Evolutionary conservation across 2,113 vertebrate species (phyloP), one percentile per base, ranked within the genome.

Genomic region (Megaptera novaeangliae): DNA sequence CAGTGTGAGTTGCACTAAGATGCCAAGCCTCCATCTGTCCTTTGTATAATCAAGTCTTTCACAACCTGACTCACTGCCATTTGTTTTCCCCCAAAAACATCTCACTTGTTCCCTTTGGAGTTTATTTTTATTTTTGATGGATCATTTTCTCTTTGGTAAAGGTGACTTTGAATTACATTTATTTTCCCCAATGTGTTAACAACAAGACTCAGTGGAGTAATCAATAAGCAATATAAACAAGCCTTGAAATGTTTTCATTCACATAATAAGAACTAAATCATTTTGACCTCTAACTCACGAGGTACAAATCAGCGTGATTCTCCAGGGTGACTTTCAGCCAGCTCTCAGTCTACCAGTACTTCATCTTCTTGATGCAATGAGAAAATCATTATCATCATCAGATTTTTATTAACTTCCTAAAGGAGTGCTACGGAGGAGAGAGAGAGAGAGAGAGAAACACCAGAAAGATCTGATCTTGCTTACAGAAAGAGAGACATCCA

Each of bases 161-260:
- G 93, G 95, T 93, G 95, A 95, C 94, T 96, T 93, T 94, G 44
- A 94, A 88, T 94, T 39, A 91, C 44, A 88, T 91, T 94, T 95
- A 64, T 94, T 97, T 97, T 78, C 59, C 69, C 41, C 39, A 55
- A 31, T 44, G 69, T 95, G 52, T 84, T 92, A 84, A 81, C 68
- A 92, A 91, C 72, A 92, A 93, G 90, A 63, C 39, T 98, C 75
- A 29, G 68, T 46, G 41, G 52, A 88, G 72, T 96, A 75, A 97
- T 94, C 88, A 97, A 85, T 44, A 34, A 91, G 95, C 77, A 82
- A 86, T 74, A 88, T 88, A 93, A 97, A 96, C 80, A 96, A 95
- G 75, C 52, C 71, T 88, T 59, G 74, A 85, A 77, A 91, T 98
- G 81, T 96, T 97, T 97, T 88, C 81, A 82, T 82, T 85, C 71